Conservation (phyloP, 2,113 vertebrate genomes). For the Misgurnus anguillicaudatus region DNA sequence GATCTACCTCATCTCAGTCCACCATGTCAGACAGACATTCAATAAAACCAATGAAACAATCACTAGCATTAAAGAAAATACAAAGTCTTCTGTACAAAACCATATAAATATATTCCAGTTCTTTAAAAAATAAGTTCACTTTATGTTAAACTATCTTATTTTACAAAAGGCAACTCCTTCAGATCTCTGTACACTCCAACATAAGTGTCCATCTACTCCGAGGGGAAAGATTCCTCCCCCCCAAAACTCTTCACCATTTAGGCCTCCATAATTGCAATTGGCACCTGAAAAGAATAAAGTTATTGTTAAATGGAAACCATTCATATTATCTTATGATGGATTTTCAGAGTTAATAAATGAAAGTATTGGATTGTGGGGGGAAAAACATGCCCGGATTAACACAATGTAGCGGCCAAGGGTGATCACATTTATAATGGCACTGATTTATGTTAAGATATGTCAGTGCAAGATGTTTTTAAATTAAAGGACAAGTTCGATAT, state of each 20-base stretch:
- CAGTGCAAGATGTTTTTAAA: too few species aligned
- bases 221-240: slow-evolving; percentile 88
- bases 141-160: slow-evolving; percentile 61
- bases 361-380: too few species aligned
- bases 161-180: slow-evolving; percentile 73
- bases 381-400: too few species aligned
- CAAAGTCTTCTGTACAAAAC: slow-evolving; percentile 75
- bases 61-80: slow-evolving; percentile 65
- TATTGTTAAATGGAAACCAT: too few species aligned
- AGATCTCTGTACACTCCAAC: slow-evolving; percentile 70
- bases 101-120: slow-evolving; percentile 73
- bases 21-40: slow-evolving; percentile 70
- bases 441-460: too few species aligned
- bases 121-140: slow-evolving; percentile 70
- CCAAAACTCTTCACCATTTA: slow-evolving; percentile 71
- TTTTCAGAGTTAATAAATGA: too few species aligned
- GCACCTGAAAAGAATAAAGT: slow-evolving; percentile 80
- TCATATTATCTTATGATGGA: background rate
- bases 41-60: slow-evolving; percentile 70
- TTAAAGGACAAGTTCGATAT: too few species aligned
- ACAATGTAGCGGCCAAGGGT: too few species aligned
- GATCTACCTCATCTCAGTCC: slow-evolving; percentile 74
- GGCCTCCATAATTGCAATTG: slow-evolving; percentile 95
- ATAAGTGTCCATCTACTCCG: slow-evolving; percentile 72
- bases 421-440: too few species aligned